Percentiles rank a stretch among this genome's conserved stretches.
Conservation (phyloP, 2,113 vertebrate genomes). For the Taurulus bubalis region DNA sequence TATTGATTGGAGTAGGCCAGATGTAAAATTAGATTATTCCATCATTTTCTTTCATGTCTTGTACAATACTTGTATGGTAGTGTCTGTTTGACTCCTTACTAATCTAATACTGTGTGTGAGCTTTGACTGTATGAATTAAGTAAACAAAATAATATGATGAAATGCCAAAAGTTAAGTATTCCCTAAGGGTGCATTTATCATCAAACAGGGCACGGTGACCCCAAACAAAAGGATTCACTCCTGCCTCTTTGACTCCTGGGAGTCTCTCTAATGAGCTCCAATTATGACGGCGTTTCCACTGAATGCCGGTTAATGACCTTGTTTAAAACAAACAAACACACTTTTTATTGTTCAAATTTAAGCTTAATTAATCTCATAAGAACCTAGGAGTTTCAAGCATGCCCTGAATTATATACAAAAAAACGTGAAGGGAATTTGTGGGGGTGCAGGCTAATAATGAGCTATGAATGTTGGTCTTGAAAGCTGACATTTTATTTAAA, state of each 20-base stretch:
- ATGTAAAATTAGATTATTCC: neutral
- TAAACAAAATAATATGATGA: slow-evolving; percentile 10
- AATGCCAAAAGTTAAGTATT: slow-evolving; percentile 17
- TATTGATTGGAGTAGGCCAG: neutral
- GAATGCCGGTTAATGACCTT: slow-evolving; percentile 55
- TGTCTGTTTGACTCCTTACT: neutral
- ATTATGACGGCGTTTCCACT: slow-evolving; percentile 57
- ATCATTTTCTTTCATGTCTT: neutral
- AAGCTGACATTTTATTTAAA: slow-evolving; percentile 10
- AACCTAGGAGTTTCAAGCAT: slow-evolving; percentile 6
- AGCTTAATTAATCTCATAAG: slow-evolving; percentile 68
- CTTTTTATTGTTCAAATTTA: slow-evolving; percentile 45
- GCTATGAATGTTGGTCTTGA: neutral
- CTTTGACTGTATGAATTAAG: slow-evolving; percentile 8
- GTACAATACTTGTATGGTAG: neutral
- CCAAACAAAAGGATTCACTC: slow-evolving; percentile 32
- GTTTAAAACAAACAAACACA: slow-evolving; percentile 69
- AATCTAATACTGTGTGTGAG: neutral
- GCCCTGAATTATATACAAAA: slow-evolving; percentile 19
- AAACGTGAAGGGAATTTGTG: slow-evolving; percentile 10
- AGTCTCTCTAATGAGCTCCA: slow-evolving; percentile 53
- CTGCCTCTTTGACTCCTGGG: slow-evolving; percentile 47
- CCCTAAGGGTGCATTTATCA: slow-evolving; percentile 11
- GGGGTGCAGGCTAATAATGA: neutral
- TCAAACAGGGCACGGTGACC: slow-evolving; percentile 43